Base-by-base conservation (phyloP, 2,797 vertebrate species). In the Oreochromis grahami region DNA sequence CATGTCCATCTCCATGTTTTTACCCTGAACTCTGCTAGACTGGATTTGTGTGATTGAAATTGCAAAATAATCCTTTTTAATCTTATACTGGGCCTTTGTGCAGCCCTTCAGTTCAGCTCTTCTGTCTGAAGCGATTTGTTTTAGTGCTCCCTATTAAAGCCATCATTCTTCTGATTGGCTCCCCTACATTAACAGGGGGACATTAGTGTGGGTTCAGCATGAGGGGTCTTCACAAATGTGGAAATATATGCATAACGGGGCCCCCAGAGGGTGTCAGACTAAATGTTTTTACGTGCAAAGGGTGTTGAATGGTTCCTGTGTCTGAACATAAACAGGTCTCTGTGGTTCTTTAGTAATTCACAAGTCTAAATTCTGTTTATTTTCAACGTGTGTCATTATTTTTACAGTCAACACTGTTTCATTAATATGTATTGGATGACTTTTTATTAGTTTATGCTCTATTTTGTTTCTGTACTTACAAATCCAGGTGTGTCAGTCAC, bases 271-370 rank as follows among this genome's bases (percentile, higher is more conserved):
- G 29, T 14, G 84, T 84, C n/a, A 53, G 9, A 65, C 51, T 56
- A n/a, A 32, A 77, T 88, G 79, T 90, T 88, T 86, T 79, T 82
- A 45, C 26, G 14, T 53, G 79, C 70, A 14, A 63, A 50, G 68
- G 52, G 45, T 68, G 11, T 51, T 84, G 68, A 85, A 85, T 81
- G 79, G 32, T 43, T 11, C 72, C 51, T 81, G 74, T 86, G 86
- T 84, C 2, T 79, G 52, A 32, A 51, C 34, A 32, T 13, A 68
- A 72, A 12, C 41, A n/a, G 13, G 8, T 53, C 45, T 76, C 41
- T 36, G 32, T n/a, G 56, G 76, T 41, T 72, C 50, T 81, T 82
- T 77, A 81, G 72, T 87, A 81, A 84, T 87, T 87, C 68, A 85
- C 48, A n/a, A 88, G 21, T 76, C 68, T 41, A 55, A 55, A 24